Evolutionary conservation across 2,797 vertebrate species (phyloP).

Genomic region (Varecia variegata): DNA sequence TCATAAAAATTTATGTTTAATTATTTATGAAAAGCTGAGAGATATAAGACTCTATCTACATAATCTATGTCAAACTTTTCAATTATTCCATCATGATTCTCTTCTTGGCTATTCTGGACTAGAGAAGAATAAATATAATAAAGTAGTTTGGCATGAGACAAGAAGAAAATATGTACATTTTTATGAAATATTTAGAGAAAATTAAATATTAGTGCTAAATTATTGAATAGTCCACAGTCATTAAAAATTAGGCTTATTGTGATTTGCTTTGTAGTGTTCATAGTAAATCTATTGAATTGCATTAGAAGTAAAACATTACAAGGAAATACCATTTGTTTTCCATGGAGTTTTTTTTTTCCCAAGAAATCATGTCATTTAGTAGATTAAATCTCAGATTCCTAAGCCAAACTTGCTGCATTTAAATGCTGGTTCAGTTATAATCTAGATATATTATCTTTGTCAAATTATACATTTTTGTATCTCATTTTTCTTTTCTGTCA

Average conservation of each 20-base stretch:
- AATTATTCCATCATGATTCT: not conserved
- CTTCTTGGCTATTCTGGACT: not conserved
- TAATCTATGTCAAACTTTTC: not conserved
- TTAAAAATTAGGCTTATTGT: not conserved
- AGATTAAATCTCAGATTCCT: not conserved
- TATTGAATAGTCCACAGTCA: not conserved
- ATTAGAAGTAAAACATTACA: not conserved
- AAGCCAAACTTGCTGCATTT: not conserved
- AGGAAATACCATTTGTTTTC: not conserved
- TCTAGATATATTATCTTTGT: not conserved
- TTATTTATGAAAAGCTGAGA: not conserved
- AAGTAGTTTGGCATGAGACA: not conserved
- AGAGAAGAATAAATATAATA: not conserved
- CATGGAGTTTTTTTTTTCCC: not conserved
- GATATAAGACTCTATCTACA: not conserved
- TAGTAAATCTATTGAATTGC: not conserved
- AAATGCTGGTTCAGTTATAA: not conserved
- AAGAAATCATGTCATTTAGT: not conserved
- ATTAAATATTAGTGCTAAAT: not conserved
- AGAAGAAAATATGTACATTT: not conserved
- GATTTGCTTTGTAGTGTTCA: not conserved
- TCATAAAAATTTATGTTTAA: not conserved
- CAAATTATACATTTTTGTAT: not conserved
- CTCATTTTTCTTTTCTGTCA: not conserved
- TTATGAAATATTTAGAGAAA: not conserved